These are phyloP conservation scores for Coilia nasus DNA, from an alignment of 2,797 vertebrate genomes.

Conservation along the genomic window DNA sequence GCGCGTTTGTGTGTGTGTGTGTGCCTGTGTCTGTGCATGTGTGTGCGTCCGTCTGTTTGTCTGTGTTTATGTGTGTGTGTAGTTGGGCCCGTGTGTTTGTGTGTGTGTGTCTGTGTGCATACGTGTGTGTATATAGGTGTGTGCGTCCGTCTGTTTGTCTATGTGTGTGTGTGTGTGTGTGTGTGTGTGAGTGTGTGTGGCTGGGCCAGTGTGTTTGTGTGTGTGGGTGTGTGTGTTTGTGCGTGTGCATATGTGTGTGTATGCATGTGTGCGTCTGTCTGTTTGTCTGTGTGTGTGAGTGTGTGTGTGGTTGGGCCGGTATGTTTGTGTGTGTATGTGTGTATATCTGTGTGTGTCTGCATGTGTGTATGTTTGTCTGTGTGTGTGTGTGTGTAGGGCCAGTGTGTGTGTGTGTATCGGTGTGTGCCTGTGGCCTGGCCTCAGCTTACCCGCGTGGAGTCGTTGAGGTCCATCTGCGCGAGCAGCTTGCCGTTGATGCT, in stretches of 20 bases:
- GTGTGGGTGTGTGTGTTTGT: too few relatives aligned
- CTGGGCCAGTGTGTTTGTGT: too few relatives aligned
- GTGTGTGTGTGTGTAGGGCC: neutral
- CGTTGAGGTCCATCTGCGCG: conserved; percentile 98
- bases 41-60: too few relatives aligned
- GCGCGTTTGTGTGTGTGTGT: too few relatives aligned
- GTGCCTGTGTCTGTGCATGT: too few relatives aligned
- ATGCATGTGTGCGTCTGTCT: too few relatives aligned
- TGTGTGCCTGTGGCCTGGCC: neutral
- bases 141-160: too few relatives aligned
- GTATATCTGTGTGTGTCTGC: too few relatives aligned
- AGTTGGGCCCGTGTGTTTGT: neutral
- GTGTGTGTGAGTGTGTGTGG: neutral
- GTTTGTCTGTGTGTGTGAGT: neutral
- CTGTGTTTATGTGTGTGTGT: neutral
- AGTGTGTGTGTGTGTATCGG: neutral
- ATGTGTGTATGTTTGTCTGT: neutral
- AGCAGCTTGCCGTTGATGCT: conserved; percentile 98
- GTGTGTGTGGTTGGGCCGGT: neutral
- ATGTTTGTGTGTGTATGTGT: too few relatives aligned
- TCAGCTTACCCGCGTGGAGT: conserved; percentile 87
- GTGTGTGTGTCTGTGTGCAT: neutral
- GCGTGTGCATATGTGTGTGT: too few relatives aligned
- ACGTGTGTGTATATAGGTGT: too few relatives aligned
- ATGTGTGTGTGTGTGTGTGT: too few relatives aligned